Conservation (phyloP, 2,113 vertebrate genomes). For the Puma concolor region DNA sequence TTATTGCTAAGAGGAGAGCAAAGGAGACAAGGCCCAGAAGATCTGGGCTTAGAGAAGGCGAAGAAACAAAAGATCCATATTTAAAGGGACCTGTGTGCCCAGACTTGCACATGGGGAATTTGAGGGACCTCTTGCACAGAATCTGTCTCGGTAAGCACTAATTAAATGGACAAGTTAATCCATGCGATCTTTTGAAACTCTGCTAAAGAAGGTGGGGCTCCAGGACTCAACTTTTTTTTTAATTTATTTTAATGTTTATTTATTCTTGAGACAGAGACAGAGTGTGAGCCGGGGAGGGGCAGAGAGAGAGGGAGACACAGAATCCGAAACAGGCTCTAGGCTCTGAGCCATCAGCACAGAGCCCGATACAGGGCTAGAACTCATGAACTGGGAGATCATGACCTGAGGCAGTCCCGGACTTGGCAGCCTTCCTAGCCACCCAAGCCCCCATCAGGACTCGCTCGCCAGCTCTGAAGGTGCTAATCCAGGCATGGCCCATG, state of each 20-base stretch:
- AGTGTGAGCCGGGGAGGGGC: too few relatives aligned
- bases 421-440: too few relatives aligned
- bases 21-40: not conserved
- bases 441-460: not conserved
- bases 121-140: not conserved
- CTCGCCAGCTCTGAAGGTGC: not conserved
- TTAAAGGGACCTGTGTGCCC: accelerated
- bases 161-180: not conserved
- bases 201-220: not conserved
- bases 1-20: too few relatives aligned
- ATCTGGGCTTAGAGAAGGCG: not conserved
- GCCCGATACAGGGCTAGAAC: too few relatives aligned
- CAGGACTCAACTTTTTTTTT: too few relatives aligned
- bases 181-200: not conserved
- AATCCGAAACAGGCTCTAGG: too few relatives aligned
- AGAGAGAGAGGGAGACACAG: too few relatives aligned
- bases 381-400: too few relatives aligned
- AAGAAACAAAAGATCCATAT: not conserved
- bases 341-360: too few relatives aligned
- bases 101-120: accelerated
- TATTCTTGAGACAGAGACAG: too few relatives aligned
- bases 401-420: too few relatives aligned
- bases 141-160: not conserved
- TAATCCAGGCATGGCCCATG: accelerated
- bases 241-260: too few relatives aligned